These are phyloP conservation scores for Hemiscyllium ocellatum DNA, from an alignment of 2,113 vertebrate species.

Conservation along the genomic window DNA sequence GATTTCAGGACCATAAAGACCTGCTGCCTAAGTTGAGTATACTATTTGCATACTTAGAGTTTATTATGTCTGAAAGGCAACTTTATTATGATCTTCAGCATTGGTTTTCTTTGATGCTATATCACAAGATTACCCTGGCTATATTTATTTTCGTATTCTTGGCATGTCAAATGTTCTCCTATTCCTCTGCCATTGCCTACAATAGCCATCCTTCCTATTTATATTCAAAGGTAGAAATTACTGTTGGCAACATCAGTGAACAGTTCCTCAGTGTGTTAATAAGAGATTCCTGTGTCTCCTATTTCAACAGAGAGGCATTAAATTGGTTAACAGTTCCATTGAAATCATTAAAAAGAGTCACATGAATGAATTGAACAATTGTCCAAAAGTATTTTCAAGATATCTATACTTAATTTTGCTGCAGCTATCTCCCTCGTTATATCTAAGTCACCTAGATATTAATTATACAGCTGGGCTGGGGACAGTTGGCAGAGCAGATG, in stretches of 20 bases:
- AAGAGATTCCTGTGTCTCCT: neutral
- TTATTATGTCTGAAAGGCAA: neutral
- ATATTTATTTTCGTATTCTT: neutral
- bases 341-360: neutral
- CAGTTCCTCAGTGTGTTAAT: neutral
- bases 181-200: neutral
- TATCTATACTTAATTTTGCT: neutral
- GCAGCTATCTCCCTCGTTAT: neutral
- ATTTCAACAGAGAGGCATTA: neutral
- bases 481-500: slow-evolving; percentile 15
- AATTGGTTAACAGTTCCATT: neutral
- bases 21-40: neutral
- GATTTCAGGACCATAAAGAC: neutral
- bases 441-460: neutral
- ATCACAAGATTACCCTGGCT: neutral
- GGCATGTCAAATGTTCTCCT: neutral
- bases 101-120: neutral
- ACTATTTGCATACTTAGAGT: neutral
- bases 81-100: neutral
- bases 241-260: neutral
- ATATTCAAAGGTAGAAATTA: neutral
- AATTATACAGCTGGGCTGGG: neutral
- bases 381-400: neutral
- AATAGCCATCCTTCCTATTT: neutral
- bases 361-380: neutral